Conservation (phyloP, 1,140 invertebrate species). For the Magallana angulata region DNA sequence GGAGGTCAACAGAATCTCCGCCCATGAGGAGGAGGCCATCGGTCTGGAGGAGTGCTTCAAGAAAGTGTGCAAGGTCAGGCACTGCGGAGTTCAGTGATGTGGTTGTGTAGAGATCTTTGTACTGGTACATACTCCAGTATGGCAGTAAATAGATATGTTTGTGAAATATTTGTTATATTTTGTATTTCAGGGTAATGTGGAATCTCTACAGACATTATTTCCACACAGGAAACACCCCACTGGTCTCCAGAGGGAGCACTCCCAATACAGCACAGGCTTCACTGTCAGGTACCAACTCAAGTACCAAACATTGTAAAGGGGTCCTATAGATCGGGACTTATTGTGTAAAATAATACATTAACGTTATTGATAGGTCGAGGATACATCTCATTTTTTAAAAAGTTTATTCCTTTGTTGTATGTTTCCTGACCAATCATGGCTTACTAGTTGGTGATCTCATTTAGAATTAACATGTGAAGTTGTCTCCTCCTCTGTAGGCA, state of each 20-base stretch:
- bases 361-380: too few species aligned
- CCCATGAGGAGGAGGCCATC: conserved; percentile 59
- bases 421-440: neutral
- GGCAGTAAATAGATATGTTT: too few species aligned
- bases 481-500: conserved; percentile 8
- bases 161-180: neutral
- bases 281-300: conserved; percentile 49
- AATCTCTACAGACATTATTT: conserved; percentile 55
- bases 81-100: too few species aligned
- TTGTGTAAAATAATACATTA: too few species aligned
- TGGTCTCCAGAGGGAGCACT: conserved; percentile 23
- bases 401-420: too few species aligned
- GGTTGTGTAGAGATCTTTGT: too few species aligned
- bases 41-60: conserved; percentile 72
- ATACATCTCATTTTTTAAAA: too few species aligned
- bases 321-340: too few species aligned
- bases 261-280: conserved; percentile 49
- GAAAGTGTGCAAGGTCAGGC: conserved; percentile 70
- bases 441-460: too few species aligned
- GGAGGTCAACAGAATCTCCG: conserved; percentile 61
- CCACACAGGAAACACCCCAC: conserved; percentile 50
- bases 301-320: neutral
- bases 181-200: conserved; percentile 56
- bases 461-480: neutral
- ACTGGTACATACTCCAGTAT: too few species aligned